phyloP scores from a whole-genome alignment of 2,888 invertebrate species.

The Listrodromus nycthemerus region DNA sequence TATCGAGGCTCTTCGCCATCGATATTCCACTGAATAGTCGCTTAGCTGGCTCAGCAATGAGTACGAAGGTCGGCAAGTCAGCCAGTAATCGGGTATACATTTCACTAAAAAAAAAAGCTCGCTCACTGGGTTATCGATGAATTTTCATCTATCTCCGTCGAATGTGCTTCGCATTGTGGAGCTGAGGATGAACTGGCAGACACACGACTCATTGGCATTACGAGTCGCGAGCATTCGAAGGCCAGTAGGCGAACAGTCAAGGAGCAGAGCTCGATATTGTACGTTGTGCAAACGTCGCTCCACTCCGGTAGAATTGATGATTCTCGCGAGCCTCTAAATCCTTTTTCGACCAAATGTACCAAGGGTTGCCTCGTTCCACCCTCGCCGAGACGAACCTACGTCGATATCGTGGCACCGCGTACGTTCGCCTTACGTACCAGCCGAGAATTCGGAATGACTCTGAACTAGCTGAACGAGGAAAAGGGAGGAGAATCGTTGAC shows the following conservation, averaged over 20 bases:
- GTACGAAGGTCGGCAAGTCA: slow-evolving; percentile 25
- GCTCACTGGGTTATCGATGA: background rate
- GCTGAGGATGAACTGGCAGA: slow-evolving; percentile 10
- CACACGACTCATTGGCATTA: slow-evolving; percentile 51
- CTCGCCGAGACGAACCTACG: background rate
- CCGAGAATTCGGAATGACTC: slow-evolving; percentile 68
- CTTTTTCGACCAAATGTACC: slow-evolving; percentile 3
- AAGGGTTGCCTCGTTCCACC: background rate
- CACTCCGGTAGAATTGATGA: slow-evolving; percentile 46
- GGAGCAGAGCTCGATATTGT: background rate
- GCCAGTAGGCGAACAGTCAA: background rate
- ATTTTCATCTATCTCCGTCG: slow-evolving; percentile 13
- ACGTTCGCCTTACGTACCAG: slow-evolving; percentile 58
- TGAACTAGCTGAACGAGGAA: background rate
- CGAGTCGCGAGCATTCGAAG: slow-evolving; percentile 6
- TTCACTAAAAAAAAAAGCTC: slow-evolving; percentile 4
- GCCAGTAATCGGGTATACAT: slow-evolving; percentile 19
- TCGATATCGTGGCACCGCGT: background rate
- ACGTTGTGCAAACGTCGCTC: slow-evolving; percentile 35
- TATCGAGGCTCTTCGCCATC: slow-evolving; percentile 51
- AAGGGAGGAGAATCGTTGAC: background rate
- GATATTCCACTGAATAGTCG: slow-evolving; percentile 65
- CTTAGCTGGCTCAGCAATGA: slow-evolving; percentile 57
- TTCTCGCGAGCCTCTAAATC: slow-evolving; percentile 38
- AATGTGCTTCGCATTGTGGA: slow-evolving; percentile 2